Evolutionary conservation across 1,140 invertebrate genomes (phyloP).

Genomic region (Drosophila leontia): DNA sequence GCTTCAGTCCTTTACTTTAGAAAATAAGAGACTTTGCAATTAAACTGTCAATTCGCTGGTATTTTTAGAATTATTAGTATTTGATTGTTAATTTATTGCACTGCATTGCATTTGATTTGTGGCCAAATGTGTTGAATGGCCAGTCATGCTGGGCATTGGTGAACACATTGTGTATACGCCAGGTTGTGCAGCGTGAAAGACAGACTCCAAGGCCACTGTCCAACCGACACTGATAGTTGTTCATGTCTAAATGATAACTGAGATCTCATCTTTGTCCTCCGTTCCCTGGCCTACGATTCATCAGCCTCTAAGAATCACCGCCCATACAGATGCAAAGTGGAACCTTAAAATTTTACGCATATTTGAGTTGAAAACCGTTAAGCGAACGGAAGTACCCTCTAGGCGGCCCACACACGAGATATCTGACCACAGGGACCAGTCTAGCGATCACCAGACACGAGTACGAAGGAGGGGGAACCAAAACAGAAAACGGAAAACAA

Average conservation of each 20-base stretch:
- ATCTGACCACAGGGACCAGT: constrained; percentile 49
- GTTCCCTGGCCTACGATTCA: constrained; percentile 12
- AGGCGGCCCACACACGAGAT: constrained; percentile 61
- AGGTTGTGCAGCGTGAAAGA: constrained; percentile 30
- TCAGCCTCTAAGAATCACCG: constrained; percentile 17
- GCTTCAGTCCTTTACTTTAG: constrained; percentile 16
- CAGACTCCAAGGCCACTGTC: constrained; percentile 39
- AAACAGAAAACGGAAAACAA: constrained; percentile 53
- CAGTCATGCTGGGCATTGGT: constrained; percentile 16
- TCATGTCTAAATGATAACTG: not conserved
- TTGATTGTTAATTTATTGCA: constrained; percentile 79
- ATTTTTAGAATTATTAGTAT: constrained; percentile 74
- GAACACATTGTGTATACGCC: constrained; percentile 41
- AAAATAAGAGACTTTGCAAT: constrained; percentile 56
- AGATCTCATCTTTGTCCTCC: constrained; percentile 2
- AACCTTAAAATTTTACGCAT: constrained; percentile 59
- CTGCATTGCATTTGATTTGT: constrained; percentile 55
- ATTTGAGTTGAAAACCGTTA: constrained; percentile 58
- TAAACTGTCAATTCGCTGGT: constrained; percentile 69
- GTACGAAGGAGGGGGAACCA: constrained; percentile 5
- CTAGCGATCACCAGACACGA: constrained; percentile 1
- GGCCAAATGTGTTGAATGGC: constrained; percentile 49
- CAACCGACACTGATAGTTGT: constrained; percentile 20
- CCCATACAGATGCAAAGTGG: constrained; percentile 24
- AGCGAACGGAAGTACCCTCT: constrained; percentile 75